Evolutionary conservation across 1,140 invertebrate species (phyloP).

Genomic region (Hypsibius dujardini): DNA sequence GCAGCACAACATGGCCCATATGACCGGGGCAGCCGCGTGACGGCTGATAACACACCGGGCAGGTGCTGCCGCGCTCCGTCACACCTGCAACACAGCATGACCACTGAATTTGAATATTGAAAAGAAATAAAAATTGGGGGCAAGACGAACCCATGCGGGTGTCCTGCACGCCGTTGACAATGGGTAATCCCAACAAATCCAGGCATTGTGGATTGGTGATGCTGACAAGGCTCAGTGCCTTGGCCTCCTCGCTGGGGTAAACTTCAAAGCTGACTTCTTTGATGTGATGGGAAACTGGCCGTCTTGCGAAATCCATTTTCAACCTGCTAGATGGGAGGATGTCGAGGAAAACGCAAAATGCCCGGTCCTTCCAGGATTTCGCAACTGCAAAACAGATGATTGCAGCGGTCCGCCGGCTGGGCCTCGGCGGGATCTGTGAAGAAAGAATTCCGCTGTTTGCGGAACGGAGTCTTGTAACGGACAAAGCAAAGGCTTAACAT

Average conservation of each 20-base stretch:
- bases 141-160: constrained; percentile 44
- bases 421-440: too few relatives aligned
- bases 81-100: constrained; percentile 33
- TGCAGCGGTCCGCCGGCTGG: too few relatives aligned
- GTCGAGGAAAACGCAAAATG: too few relatives aligned
- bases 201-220: constrained; percentile 64
- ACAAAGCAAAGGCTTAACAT: too few relatives aligned
- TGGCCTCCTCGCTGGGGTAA: constrained; percentile 63
- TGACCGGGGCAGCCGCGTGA: constrained; percentile 66
- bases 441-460: too few relatives aligned
- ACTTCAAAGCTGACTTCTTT: constrained; percentile 28
- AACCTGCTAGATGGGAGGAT: too few relatives aligned
- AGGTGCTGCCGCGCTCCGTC: constrained; percentile 43
- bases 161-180: constrained; percentile 69
- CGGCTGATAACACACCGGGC: constrained; percentile 58
- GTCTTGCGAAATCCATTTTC: too few relatives aligned
- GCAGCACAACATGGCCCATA: constrained; percentile 82
- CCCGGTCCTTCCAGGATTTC: too few relatives aligned
- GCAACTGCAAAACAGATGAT: too few relatives aligned
- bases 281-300: not conserved
- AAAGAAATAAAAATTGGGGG: too few relatives aligned
- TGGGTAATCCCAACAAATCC: constrained; percentile 61
- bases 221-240: constrained; percentile 63
- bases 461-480: too few relatives aligned
- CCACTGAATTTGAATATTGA: constrained; percentile 14